A percentile compares a stretch with the other conserved stretches of the same genome.
Conservation (phyloP, 1,140 invertebrate genomes). For the Heliothis virescens region DNA sequence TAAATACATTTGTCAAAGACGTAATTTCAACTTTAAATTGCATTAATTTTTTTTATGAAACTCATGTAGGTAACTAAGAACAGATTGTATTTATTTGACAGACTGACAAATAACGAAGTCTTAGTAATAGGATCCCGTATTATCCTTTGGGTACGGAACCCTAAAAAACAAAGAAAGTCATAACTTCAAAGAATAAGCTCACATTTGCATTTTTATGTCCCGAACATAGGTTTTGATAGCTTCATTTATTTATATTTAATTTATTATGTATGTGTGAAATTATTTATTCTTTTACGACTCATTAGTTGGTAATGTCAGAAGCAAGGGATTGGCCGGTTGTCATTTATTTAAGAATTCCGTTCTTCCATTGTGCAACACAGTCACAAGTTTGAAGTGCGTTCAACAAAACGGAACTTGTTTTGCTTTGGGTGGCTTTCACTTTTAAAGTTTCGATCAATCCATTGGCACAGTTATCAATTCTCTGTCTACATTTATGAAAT, state of each 20-base stretch:
- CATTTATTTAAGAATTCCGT: slow-evolving; percentile 13
- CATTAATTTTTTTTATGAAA: too few relatives aligned
- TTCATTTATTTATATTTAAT: neutral
- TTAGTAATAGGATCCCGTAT: too few relatives aligned
- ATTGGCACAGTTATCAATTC: slow-evolving; percentile 17
- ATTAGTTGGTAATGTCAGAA: neutral
- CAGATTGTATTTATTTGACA: too few relatives aligned
- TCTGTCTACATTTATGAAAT: neutral
- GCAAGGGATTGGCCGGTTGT: neutral
- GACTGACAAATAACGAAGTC: too few relatives aligned
- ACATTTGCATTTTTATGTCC: neutral
- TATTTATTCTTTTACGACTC: neutral
- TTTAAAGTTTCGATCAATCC: slow-evolving; percentile 52
- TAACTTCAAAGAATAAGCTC: neutral
- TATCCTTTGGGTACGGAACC: too few relatives aligned
- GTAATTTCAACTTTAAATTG: too few relatives aligned
- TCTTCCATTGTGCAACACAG: slow-evolving; percentile 29
- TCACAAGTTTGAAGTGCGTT: neutral
- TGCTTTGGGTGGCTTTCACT: slow-evolving; percentile 65
- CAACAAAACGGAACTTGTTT: slow-evolving; percentile 65
- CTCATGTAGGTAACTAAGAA: too few relatives aligned
- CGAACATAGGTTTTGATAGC: neutral
- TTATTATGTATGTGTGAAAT: neutral
- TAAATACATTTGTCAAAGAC: too few relatives aligned
- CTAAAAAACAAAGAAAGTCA: neutral